phyloP scores from a whole-genome alignment of 1,140 invertebrate species.

The Lasioglossum albipes region DNA sequence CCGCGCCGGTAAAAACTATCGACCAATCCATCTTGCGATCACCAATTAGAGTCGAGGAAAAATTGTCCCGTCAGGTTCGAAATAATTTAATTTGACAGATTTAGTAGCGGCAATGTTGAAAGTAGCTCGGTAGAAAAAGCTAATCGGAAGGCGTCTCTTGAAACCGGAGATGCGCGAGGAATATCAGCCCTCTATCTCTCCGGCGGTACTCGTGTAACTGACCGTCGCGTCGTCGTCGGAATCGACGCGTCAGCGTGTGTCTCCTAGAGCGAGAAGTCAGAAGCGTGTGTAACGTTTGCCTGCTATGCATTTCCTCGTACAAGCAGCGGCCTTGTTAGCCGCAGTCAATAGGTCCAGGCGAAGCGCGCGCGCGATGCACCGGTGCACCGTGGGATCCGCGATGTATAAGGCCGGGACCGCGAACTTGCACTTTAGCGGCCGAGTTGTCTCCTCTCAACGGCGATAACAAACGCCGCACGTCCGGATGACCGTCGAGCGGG shows the following conservation, averaged over 20 bases:
- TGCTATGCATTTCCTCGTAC: conserved; percentile 39
- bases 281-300: conserved; percentile 23
- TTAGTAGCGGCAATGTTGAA: too few species aligned
- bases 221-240: neutral
- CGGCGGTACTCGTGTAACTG: neutral
- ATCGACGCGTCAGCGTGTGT: conserved; percentile 11
- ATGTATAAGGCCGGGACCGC: conserved; percentile 36
- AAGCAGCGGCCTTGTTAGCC: conserved; percentile 25
- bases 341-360: conserved; percentile 17
- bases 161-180: too few species aligned
- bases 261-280: neutral
- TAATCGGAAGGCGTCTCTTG: too few species aligned
- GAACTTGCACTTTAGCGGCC: conserved; percentile 38
- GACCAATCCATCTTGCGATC: too few species aligned
- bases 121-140: too few species aligned
- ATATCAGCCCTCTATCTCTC: neutral
- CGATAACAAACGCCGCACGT: conserved; percentile 51
- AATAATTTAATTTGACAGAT: too few species aligned
- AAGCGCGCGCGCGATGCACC: neutral
- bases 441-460: neutral
- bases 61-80: too few species aligned
- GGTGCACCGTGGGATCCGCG: conserved; percentile 52
- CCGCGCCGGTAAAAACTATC: too few species aligned
- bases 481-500: conserved; percentile 12
- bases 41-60: too few species aligned